Percentiles rank a stretch among this genome's conserved stretches.
These are phyloP conservation scores for Cartodere bifasciata DNA, from an alignment of 2,888 invertebrate genomes.

Conservation along the genomic window DNA sequence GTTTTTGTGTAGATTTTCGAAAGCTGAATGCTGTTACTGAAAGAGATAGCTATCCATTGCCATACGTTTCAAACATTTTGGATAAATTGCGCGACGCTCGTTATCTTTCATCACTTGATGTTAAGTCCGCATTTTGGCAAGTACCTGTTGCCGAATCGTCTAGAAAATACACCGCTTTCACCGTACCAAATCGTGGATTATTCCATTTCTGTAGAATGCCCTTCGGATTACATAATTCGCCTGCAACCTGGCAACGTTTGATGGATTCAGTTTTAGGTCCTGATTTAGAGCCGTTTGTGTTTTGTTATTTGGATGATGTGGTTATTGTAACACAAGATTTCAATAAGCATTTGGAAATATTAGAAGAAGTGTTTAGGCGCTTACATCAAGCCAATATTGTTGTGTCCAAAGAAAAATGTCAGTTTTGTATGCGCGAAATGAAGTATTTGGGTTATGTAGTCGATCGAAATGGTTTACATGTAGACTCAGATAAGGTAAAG, in stretches of 20 bases:
- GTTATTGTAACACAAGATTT: slow-evolving; percentile 5
- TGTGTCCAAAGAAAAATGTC: slow-evolving; percentile 19
- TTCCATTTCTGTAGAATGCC: slow-evolving; percentile 19
- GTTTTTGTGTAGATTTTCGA: slow-evolving; percentile 18
- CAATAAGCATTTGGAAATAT: slow-evolving; percentile 6
- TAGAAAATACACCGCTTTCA: slow-evolving; percentile 13
- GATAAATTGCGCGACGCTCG: slow-evolving; percentile 13
- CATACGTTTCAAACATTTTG: slow-evolving; percentile 11
- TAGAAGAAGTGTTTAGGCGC: slow-evolving; percentile 5
- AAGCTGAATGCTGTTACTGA: slow-evolving; percentile 13
- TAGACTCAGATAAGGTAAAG: slow-evolving; percentile 15
- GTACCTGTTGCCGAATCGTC: slow-evolving; percentile 10
- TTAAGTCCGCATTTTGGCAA: slow-evolving; percentile 15
- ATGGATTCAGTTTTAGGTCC: slow-evolving; percentile 19
- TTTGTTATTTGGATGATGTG: slow-evolving; percentile 9
- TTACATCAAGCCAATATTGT: slow-evolving; percentile 9
- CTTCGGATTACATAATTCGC: slow-evolving; percentile 21
- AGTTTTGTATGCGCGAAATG: slow-evolving; percentile 16
- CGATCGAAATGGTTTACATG: slow-evolving; percentile 16
- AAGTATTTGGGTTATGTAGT: slow-evolving; percentile 24
- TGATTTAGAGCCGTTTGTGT: slow-evolving; percentile 16
- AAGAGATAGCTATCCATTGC: slow-evolving; percentile 15
- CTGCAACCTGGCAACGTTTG: slow-evolving; percentile 20
- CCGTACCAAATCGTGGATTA: slow-evolving; percentile 14
- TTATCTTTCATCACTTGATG: slow-evolving; percentile 13